Conservation (phyloP, 2,888 invertebrate genomes). For the Oxystoma pomonae region DNA sequence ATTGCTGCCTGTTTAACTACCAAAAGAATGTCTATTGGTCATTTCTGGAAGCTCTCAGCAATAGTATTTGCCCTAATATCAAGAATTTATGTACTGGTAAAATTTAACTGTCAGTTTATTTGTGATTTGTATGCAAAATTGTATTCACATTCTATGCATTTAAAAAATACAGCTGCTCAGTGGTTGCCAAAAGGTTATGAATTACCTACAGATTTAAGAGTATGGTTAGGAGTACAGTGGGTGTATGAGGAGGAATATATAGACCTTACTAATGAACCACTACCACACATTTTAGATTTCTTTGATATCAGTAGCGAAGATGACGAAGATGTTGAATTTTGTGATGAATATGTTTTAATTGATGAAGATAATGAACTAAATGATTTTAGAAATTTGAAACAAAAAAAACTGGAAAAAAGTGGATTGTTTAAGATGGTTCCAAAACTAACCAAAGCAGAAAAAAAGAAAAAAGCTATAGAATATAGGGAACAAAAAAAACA, state of each 20-base stretch:
- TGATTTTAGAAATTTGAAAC: not conserved
- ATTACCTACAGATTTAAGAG: conserved; percentile 44
- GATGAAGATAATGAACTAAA: conserved; percentile 24
- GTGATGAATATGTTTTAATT: conserved; percentile 34
- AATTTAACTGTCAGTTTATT: conserved; percentile 40
- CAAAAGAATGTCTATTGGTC: conserved; percentile 45
- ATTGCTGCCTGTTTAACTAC: conserved; percentile 42
- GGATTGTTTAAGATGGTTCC: not conserved
- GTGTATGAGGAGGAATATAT: conserved; percentile 36
- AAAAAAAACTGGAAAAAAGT: not conserved
- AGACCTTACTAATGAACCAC: conserved; percentile 28
- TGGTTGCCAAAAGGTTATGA: conserved; percentile 46
- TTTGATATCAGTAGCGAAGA: conserved; percentile 33
- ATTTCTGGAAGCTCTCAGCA: conserved; percentile 47
- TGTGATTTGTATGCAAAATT: conserved; percentile 47
- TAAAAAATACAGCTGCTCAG: conserved; percentile 38
- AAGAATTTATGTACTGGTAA: conserved; percentile 47
- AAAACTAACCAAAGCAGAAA: not conserved
- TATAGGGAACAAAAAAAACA: not conserved
- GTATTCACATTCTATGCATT: conserved; percentile 36
- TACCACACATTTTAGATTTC: conserved; percentile 24
- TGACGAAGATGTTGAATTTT: conserved; percentile 33
- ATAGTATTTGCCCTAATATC: conserved; percentile 46
- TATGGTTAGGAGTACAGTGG: conserved; percentile 47
- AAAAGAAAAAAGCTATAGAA: not conserved